Evolutionary conservation across 2,113 vertebrate species (phyloP).

Genomic region (Bagarius yarrelli): DNA sequence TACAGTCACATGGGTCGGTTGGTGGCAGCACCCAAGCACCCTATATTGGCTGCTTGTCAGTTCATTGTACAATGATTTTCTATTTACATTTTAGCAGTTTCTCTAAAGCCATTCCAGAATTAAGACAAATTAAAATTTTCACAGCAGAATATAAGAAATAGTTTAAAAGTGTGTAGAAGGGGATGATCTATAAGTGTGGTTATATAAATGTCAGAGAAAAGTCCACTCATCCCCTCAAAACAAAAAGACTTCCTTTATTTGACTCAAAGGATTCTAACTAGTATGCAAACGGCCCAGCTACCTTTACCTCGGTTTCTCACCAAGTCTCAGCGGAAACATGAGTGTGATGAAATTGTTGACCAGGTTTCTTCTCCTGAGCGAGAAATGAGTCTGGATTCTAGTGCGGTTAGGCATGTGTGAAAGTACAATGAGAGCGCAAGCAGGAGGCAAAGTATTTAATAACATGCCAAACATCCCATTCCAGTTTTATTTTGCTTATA

Average conservation of each 20-base stretch:
- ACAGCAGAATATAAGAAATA: not conserved
- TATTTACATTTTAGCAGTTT: not conserved
- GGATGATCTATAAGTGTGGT: not conserved
- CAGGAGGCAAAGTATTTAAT: not conserved
- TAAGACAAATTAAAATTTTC: constrained; percentile 10
- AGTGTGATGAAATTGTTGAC: constrained; percentile 50
- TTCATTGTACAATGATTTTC: not conserved
- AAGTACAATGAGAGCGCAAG: constrained; percentile 28
- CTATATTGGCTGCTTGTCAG: not conserved
- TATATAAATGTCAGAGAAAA: not conserved
- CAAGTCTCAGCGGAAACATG: constrained; percentile 36
- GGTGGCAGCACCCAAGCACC: no score
- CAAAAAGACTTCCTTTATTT: constrained; percentile 27
- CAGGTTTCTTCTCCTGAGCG: constrained; percentile 38
- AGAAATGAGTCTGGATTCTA: constrained; percentile 57
- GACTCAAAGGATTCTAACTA: not conserved
- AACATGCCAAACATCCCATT: not conserved
- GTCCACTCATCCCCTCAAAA: not conserved
- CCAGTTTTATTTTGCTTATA: not conserved
- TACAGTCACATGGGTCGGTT: no score
- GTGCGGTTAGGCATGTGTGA: constrained; percentile 49
- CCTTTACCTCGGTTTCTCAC: constrained; percentile 37
- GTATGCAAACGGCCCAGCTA: not conserved
- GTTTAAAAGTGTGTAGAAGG: not conserved
- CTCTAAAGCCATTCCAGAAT: constrained; percentile 4